Percentiles rank a stretch among this genome's conserved stretches.
Evolutionary conservation across 2,797 vertebrate species (phyloP).

Genomic region (Anguilla marmorata): DNA sequence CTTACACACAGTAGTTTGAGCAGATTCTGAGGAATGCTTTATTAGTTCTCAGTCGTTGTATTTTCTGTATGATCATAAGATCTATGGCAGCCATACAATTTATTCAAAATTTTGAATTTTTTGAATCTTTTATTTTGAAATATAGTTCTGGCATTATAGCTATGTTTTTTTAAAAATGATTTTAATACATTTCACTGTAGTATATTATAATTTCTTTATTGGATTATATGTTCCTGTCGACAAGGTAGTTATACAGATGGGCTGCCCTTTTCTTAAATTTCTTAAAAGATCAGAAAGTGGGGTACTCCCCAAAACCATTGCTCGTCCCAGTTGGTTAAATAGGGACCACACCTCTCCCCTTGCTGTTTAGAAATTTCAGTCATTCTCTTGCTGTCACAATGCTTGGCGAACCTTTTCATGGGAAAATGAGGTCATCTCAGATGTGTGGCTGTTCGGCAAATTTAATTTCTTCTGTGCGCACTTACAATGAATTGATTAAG

Average conservation of each 20-base stretch:
- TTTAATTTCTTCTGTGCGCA: neutral
- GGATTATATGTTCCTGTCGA: neutral
- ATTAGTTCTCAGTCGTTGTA: conserved; percentile 17
- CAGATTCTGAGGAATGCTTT: conserved; percentile 11
- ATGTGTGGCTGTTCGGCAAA: neutral
- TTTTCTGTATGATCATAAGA: neutral
- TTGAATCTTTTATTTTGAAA: neutral
- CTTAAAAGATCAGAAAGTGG: neutral
- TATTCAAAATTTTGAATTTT: neutral
- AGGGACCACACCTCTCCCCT: neutral
- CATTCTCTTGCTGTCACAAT: neutral
- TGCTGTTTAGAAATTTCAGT: neutral
- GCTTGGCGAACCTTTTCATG: neutral
- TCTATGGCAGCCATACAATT: neutral
- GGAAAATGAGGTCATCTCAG: neutral
- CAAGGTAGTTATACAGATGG: neutral
- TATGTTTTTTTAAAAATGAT: neutral
- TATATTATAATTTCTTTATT: neutral
- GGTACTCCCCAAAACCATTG: neutral
- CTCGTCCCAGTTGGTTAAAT: neutral
- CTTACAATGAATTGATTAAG: conserved; percentile 1
- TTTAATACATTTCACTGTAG: neutral
- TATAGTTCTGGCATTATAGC: neutral
- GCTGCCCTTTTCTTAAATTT: neutral
- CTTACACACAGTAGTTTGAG: conserved; percentile 9